These are phyloP conservation scores for Daphoenositta chrysoptera DNA, from an alignment of 2,113 vertebrate genomes.

Conservation along the genomic window DNA sequence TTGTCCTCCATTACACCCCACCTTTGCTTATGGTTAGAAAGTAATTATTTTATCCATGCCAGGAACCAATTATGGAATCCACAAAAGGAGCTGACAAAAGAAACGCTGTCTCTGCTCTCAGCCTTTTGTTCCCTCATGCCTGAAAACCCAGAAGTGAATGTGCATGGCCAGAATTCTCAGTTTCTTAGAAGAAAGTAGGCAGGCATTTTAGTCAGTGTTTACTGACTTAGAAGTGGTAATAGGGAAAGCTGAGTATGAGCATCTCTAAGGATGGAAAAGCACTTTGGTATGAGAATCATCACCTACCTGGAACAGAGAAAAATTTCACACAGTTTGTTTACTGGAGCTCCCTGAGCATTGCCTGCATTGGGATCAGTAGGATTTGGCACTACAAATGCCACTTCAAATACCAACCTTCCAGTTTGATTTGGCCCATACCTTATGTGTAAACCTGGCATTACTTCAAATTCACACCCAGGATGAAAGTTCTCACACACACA, in stretches of 20 bases:
- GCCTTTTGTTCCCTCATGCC: constrained; percentile 33
- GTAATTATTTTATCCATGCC: constrained; percentile 32
- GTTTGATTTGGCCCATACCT: not conserved
- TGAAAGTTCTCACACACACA: not conserved
- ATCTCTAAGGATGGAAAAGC: not conserved
- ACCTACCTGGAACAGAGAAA: not conserved
- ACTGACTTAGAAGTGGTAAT: constrained; percentile 7
- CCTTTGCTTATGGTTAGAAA: constrained; percentile 39
- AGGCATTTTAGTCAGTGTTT: constrained; percentile 18
- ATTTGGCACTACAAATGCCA: not conserved
- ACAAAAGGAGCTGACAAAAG: constrained; percentile 57
- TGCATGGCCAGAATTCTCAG: constrained; percentile 12
- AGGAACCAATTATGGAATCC: constrained; percentile 44
- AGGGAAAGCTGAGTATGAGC: not conserved
- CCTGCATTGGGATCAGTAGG: not conserved
- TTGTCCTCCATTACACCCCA: not conserved
- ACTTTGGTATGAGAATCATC: not conserved
- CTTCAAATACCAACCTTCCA: not conserved
- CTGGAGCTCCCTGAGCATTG: not conserved
- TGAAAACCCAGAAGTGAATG: constrained; percentile 4
- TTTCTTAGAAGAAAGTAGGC: constrained; percentile 29
- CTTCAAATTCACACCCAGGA: not conserved
- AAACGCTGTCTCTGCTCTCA: constrained; percentile 23
- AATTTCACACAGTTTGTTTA: not conserved
- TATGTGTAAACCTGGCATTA: not conserved